Evolutionary conservation across 2,888 invertebrate genomes (phyloP).

Genomic region (Muschampia plurimacula): DNA sequence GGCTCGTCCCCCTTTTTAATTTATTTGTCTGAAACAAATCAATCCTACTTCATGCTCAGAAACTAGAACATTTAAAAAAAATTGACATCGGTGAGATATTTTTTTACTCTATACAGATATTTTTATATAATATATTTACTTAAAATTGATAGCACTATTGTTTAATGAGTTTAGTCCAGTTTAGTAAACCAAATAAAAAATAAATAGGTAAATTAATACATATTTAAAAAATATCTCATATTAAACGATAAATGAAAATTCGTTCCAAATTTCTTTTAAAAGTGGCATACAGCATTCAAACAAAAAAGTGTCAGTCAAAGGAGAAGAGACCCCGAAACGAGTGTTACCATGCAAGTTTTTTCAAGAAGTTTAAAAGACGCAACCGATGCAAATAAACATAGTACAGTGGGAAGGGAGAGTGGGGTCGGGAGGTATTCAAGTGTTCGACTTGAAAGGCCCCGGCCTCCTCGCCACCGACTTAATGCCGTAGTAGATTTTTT

Average conservation of each 20-base stretch:
- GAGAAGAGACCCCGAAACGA: conserved; percentile 23
- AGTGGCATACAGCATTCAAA: not conserved
- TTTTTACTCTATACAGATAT: too few species aligned
- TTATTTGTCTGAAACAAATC: conserved; percentile 24
- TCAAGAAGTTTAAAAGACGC: conserved; percentile 57
- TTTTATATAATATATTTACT: not conserved
- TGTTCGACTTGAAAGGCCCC: conserved; percentile 72
- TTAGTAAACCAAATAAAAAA: too few species aligned
- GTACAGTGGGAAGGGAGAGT: conserved; percentile 53
- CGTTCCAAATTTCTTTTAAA: not conserved
- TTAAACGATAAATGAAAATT: not conserved
- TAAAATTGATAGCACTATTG: too few species aligned
- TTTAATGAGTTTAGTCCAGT: too few species aligned
- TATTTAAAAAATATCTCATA: not conserved
- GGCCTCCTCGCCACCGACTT: conserved; percentile 66
- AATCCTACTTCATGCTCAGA: not conserved
- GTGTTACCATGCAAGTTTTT: conserved; percentile 46
- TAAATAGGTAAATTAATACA: not conserved
- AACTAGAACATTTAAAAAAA: not conserved
- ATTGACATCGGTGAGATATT: not conserved
- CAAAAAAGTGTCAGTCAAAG: conserved; percentile 15
- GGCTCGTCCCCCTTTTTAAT: conserved; percentile 42
- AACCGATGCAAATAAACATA: conserved; percentile 80
- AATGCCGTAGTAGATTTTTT: conserved; percentile 79
- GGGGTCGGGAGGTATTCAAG: conserved; percentile 64